Conservation (phyloP, 2,888 invertebrate species). For the Dasypogon diadema region DNA sequence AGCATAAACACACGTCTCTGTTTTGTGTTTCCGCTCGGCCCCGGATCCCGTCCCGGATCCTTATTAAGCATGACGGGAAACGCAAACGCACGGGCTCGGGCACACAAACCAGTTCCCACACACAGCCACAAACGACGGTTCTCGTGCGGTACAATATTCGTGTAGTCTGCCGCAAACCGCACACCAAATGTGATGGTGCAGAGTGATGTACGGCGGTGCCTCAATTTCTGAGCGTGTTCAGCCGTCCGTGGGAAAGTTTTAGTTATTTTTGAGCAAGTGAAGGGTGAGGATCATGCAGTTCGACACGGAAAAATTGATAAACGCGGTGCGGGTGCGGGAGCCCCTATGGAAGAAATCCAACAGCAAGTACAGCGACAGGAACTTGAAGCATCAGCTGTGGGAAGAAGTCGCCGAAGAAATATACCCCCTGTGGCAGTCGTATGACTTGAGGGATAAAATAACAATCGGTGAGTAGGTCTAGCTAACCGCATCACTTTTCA, state of each 20-base stretch:
- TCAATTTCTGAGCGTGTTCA: background rate
- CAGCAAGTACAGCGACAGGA: background rate
- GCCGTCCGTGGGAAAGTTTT: background rate
- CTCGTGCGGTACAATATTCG: background rate
- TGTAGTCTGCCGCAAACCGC: background rate
- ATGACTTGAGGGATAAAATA: background rate
- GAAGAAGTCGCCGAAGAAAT: background rate
- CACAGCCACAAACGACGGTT: background rate
- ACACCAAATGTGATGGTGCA: background rate
- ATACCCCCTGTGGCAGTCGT: background rate
- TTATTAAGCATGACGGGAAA: too few species aligned
- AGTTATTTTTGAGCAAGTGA: background rate
- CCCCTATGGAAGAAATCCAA: background rate
- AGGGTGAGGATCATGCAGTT: background rate
- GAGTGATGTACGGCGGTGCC: background rate
- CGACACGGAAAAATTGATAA: background rate
- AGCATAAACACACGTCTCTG: too few species aligned
- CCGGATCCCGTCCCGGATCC: too few species aligned
- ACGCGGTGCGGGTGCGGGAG: background rate
- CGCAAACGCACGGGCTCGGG: too few species aligned
- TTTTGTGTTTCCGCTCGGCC: too few species aligned
- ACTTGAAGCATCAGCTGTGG: background rate
- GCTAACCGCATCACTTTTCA: too few species aligned
- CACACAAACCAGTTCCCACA: too few species aligned
- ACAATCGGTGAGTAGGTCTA: background rate